Evolutionary conservation across 2,797 vertebrate species (phyloP), one percentile per base, ranked within the genome.

Genomic region (Enteromius fasciolatus): DNA sequence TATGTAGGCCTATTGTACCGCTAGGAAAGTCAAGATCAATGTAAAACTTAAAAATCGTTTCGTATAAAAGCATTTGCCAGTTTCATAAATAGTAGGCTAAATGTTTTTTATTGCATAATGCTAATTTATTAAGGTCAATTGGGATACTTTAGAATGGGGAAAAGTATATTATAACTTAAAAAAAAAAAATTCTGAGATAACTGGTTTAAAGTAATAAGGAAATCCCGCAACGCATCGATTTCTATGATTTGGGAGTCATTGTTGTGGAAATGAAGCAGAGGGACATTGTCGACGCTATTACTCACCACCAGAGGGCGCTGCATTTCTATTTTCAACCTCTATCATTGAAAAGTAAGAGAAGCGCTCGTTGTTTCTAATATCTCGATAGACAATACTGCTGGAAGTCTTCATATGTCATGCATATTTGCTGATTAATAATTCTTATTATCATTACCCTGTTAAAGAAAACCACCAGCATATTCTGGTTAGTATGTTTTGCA

Each of bases 261-360:
- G 63, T 36, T 66, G 68, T 28, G 25, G 9, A 72, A 48, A 18
- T 2, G 1, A 70, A 4, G 36, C 12, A 15, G 66, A 69, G 67
- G 12, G 0, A 28, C 23, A 17, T 4, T 25, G 20, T 12, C 4
- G 14, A 31, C 3, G 23, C 33, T 18, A 18, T 31, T 31, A 25
- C 48, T 70, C 14, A 54, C 48, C 86, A 59, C 76, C 61, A 86
- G 86, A 84, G 79, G 76, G 66, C 70, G 18, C 11, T 67, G 46
- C 25, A 76, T 54, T 54, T 66, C 14, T 33, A 18, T 82, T 48
- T 8, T 73, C n/a, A 74, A 15, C 14, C 14, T 3, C 10, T 5
- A 5, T 52, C 9, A 3, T 10, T 4, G 1, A 20, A 28, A 41
- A 10, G 39, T 77, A 31, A 4, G 17, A 15, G 12, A 64, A 52